Conservation (phyloP, 92 coral and sea anemone species). For the Actinostola sp. region DNA sequence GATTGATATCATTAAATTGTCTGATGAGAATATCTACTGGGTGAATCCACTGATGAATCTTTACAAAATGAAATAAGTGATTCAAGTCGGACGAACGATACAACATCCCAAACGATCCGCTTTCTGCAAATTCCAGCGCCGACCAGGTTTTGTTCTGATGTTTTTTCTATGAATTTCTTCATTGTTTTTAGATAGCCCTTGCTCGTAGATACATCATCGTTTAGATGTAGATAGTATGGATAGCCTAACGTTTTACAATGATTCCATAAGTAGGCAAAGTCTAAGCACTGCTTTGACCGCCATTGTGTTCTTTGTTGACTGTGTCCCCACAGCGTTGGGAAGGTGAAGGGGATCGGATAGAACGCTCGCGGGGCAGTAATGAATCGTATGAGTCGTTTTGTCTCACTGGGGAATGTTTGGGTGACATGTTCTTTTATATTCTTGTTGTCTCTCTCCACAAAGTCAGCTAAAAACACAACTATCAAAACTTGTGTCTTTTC, state of each 20-base stretch:
- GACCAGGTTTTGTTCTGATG: constrained; percentile 54
- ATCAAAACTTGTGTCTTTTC: constrained; percentile 57
- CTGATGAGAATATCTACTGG: constrained; percentile 66
- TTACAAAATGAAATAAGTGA: constrained; percentile 45
- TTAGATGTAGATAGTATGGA: constrained; percentile 64
- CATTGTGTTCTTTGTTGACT: constrained; percentile 47
- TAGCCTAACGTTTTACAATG: constrained; percentile 52
- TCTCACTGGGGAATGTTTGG: constrained; percentile 33
- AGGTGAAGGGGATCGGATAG: constrained; percentile 37
- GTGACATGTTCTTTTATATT: constrained; percentile 19
- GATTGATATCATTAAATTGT: constrained; percentile 61
- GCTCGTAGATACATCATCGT: constrained; percentile 47
- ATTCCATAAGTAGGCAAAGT: constrained; percentile 61
- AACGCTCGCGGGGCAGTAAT: constrained; percentile 32
- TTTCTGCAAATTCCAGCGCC: constrained; percentile 59
- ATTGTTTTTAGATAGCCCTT: constrained; percentile 47
- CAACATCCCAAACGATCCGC: constrained; percentile 69
- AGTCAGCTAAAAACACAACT: constrained; percentile 57
- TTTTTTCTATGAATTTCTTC: constrained; percentile 34
- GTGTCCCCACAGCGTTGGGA: constrained; percentile 68
- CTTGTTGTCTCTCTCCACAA: background rate
- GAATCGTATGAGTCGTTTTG: constrained; percentile 45
- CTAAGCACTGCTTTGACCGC: constrained; percentile 79
- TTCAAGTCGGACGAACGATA: constrained; percentile 43
- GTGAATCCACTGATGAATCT: constrained; percentile 59